A percentile compares a stretch with the other conserved stretches of the same genome.
Evolutionary conservation across 2,113 vertebrate genomes (phyloP).

Genomic region (Dasyprocta punctata): DNA sequence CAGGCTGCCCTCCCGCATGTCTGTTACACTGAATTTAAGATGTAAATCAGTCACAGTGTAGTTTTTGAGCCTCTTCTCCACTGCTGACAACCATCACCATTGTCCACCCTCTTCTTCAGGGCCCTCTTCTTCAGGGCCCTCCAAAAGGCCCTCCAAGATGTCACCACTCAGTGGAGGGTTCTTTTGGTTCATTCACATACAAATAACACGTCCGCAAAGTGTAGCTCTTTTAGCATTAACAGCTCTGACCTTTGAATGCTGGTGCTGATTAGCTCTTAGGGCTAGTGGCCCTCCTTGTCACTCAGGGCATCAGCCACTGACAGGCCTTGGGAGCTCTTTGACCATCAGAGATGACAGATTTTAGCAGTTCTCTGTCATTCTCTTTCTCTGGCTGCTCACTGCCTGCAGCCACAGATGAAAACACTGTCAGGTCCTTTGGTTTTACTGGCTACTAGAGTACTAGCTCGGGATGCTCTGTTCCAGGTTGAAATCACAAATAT

Average conservation of each 20-base stretch:
- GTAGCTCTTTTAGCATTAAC: neutral
- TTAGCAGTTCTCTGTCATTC: neutral
- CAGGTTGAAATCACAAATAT: neutral
- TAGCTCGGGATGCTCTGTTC: neutral
- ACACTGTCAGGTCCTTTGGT: neutral
- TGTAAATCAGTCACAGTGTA: neutral
- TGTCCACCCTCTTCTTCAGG: neutral
- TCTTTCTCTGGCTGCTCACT: neutral
- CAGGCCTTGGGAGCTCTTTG: neutral
- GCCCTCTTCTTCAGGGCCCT: neutral
- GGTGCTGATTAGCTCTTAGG: neutral
- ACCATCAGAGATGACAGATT: neutral
- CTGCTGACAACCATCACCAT: neutral
- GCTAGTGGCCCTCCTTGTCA: neutral
- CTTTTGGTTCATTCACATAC: neutral
- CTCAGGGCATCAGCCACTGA: neutral
- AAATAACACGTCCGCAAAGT: neutral
- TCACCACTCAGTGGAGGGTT: neutral
- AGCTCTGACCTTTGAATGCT: neutral
- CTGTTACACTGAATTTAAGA: neutral
- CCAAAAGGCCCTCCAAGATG: neutral
- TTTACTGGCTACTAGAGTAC: neutral
- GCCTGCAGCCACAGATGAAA: neutral
- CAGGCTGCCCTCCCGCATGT: neutral
- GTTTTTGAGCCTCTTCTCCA: neutral